Percentiles rank a stretch among this genome's conserved stretches.
These are phyloP conservation scores for Pseudorasbora parva DNA, from an alignment of 2,113 vertebrate species.

Conservation along the genomic window DNA sequence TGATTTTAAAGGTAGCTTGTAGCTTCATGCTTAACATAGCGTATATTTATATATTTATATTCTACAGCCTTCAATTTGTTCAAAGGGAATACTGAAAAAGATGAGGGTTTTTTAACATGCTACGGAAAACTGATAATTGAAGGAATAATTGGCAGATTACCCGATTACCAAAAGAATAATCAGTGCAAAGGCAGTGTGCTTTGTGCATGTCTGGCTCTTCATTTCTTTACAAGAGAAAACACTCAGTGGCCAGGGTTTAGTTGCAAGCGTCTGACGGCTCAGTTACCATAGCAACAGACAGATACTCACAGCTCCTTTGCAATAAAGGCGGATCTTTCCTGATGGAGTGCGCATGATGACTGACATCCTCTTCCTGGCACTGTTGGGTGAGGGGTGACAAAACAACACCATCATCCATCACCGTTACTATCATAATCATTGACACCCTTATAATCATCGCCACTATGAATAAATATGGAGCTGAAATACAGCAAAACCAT, in stretches of 20 bases:
- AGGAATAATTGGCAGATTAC: background rate
- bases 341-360: conserved; percentile 97
- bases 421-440: background rate
- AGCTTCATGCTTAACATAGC: no score
- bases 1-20: no score
- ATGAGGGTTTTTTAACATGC: no score
- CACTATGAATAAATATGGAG: background rate
- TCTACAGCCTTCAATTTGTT: no score
- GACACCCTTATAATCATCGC: background rate
- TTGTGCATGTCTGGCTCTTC: conserved; percentile 4
- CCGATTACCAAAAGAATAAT: background rate
- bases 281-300: conserved; percentile 75
- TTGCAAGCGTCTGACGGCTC: conserved; percentile 59
- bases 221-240: background rate
- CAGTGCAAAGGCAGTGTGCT: background rate
- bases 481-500: background rate
- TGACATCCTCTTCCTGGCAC: conserved; percentile 95
- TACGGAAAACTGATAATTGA: no score
- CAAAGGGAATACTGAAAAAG: no score
- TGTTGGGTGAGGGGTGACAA: conserved; percentile 67
- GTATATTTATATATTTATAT: no score
- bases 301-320: conserved; percentile 98
- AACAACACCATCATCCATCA: conserved; percentile 7
- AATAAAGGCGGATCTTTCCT: conserved; percentile 96
- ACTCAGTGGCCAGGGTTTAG: conserved; percentile 12